Evolutionary conservation across 2,888 invertebrate genomes (phyloP), one percentile per base, ranked within the genome.

Genomic region (Drosophila pseudotalamancana): DNA sequence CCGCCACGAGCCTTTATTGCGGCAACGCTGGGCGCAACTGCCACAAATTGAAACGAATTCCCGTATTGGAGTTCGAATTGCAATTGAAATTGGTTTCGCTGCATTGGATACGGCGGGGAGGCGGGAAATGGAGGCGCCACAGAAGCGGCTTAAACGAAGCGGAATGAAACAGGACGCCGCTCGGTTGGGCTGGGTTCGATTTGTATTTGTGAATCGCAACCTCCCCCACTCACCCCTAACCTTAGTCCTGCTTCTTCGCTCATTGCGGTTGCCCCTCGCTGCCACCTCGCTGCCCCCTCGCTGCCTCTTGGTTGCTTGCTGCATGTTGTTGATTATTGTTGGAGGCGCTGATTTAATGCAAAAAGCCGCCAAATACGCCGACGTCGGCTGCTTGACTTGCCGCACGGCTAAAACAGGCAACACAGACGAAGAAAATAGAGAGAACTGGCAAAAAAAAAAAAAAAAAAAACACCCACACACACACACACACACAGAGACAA

Each of bases 11-110:
- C 60, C 63, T 54, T 62, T 74, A 78, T 70, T 80, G 88, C 86
- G 76, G 88, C 71, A 71, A 51, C 63, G 70, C 37, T 68, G 82
- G 77, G 79, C 68, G 72, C 66, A 50, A 73, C 59, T 62, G 73
- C 85, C 79, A 81, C 87, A 88, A 81, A 81, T 81, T 88, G 88
- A 81, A 86, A 83, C 69, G 88, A 88, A 86, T 83, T 88, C 86
- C 70, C 72, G 84, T 76, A 76, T 86, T 83, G 87, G 84, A 81
- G 88, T 80, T 88, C 81, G 77, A 87, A 86, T 88, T 76, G 87
- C 88, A 72, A 87, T 88, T 84, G 87, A 87, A 88, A 86, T 88
- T 86, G 81, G 84, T 87, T 83, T 65, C 77, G 65, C 49, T 72
- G 55, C 51, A 62, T 18, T 54, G 63, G 14, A 21, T 16, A 12